Percentiles rank a stretch among this genome's conserved stretches.
Evolutionary conservation across 2,113 vertebrate genomes (phyloP).

Genomic region (Alosa alosa): DNA sequence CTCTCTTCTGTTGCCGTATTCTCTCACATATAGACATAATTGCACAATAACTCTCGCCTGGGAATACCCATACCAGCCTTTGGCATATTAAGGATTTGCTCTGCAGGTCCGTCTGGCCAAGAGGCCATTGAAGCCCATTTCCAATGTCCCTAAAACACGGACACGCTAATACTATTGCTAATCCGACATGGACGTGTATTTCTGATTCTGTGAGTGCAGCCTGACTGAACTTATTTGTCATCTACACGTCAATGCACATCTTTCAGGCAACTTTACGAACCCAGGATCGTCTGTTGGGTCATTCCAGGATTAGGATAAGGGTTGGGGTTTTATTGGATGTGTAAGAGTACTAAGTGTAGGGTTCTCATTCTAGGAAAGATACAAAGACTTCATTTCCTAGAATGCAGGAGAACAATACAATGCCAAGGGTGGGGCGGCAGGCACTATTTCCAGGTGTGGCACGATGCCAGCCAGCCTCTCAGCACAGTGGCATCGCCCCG

Average conservation of each 20-base stretch:
- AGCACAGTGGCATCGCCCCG: background rate
- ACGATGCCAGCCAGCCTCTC: conserved; percentile 25
- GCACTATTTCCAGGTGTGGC: conserved; percentile 46
- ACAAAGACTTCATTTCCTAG: background rate
- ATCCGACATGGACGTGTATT: too few relatives aligned
- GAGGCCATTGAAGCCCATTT: too few relatives aligned
- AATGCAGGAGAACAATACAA: conserved; percentile 42
- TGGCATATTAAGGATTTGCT: too few relatives aligned
- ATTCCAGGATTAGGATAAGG: background rate
- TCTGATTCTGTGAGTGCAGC: too few relatives aligned
- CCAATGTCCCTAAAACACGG: too few relatives aligned
- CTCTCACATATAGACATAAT: conserved; percentile 20
- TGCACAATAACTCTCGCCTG: too few relatives aligned
- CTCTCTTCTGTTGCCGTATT: background rate
- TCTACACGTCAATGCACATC: background rate
- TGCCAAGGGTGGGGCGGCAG: conserved; percentile 34
- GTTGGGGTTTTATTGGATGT: background rate
- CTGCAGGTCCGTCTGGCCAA: too few relatives aligned
- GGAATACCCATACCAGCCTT: too few relatives aligned
- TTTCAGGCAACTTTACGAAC: too few relatives aligned
- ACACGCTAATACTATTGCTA: too few relatives aligned
- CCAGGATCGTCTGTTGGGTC: too few relatives aligned
- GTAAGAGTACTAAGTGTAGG: background rate
- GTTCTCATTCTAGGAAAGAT: background rate
- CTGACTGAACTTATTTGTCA: too few relatives aligned